A percentile compares a stretch with the other conserved stretches of the same genome.
Conservation (phyloP, 2,113 vertebrate species). For the Gracilinanus agilis region DNA sequence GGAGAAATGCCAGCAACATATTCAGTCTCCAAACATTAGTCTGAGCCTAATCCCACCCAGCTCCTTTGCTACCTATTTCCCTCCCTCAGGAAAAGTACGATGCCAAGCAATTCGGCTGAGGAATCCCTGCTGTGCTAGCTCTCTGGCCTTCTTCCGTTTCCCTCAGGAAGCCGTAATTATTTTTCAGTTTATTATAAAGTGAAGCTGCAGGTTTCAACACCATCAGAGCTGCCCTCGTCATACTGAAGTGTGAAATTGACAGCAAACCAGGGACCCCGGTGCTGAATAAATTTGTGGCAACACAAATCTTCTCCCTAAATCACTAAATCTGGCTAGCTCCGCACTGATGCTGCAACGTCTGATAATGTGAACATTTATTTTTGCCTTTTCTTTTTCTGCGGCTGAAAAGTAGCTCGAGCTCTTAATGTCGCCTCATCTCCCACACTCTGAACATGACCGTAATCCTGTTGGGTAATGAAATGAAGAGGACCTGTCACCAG, state of each 20-base stretch:
- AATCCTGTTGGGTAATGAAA: slow-evolving; percentile 40
- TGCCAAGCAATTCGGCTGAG: background rate
- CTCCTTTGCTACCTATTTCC: slow-evolving; percentile 1
- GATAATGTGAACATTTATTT: slow-evolving; percentile 76
- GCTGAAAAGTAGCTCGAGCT: background rate
- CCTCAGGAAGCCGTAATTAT: slow-evolving; percentile 79
- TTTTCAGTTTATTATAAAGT: slow-evolving; percentile 80
- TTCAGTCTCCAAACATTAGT: background rate
- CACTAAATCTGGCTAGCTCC: slow-evolving; percentile 75
- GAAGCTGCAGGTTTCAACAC: slow-evolving; percentile 80
- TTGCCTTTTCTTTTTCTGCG: slow-evolving; percentile 58
- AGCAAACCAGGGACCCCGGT: slow-evolving; percentile 80
- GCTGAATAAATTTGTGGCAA: slow-evolving; percentile 82
- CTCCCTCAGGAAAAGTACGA: background rate
- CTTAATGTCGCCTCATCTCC: slow-evolving; percentile 51
- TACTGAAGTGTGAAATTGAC: slow-evolving; percentile 80
- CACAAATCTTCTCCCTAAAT: slow-evolving; percentile 77
- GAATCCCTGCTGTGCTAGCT: slow-evolving; percentile 68
- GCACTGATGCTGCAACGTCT: slow-evolving; percentile 74
- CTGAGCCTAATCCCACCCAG: background rate
- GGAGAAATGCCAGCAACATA: background rate
- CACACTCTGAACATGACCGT: background rate
- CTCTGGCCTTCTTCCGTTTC: slow-evolving; percentile 81
- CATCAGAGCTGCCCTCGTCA: slow-evolving; percentile 81
- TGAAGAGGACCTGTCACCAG: slow-evolving; percentile 33